phyloP scores from a whole-genome alignment of 2,797 vertebrate genomes.

The Lycodopsis pacificus region DNA sequence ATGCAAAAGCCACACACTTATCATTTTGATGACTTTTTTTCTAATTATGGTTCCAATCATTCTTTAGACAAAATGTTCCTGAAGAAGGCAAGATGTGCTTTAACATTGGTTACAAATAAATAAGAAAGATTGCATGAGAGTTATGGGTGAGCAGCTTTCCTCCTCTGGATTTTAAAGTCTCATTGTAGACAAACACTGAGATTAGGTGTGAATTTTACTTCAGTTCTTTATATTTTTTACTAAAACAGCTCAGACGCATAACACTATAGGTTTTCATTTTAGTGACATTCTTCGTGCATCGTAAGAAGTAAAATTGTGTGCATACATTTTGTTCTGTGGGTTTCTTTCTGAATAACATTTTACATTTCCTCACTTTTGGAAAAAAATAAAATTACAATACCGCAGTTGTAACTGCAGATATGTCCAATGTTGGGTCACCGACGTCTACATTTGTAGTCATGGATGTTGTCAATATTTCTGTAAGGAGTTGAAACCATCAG shows the following conservation, averaged over 20 bases:
- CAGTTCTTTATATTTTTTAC: background rate
- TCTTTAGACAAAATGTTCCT: background rate
- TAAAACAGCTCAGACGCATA: background rate
- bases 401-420: background rate
- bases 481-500: background rate
- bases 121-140: background rate
- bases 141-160: background rate
- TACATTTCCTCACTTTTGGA: background rate
- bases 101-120: conserved; percentile 5
- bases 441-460: background rate
- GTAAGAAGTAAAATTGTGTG: background rate
- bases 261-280: background rate
- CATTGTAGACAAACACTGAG: background rate
- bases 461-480: conserved; percentile 30
- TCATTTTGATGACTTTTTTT: background rate
- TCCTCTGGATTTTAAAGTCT: background rate
- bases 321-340: background rate
- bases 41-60: background rate
- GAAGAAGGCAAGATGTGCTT: background rate
- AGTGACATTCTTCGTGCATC: background rate
- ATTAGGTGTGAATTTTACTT: background rate
- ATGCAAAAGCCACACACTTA: background rate
- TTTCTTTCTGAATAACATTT: background rate
- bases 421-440: background rate
- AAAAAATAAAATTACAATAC: conserved; percentile 20